phyloP scores from a whole-genome alignment of 1,140 invertebrate species.

The Caerostris darwini region DNA sequence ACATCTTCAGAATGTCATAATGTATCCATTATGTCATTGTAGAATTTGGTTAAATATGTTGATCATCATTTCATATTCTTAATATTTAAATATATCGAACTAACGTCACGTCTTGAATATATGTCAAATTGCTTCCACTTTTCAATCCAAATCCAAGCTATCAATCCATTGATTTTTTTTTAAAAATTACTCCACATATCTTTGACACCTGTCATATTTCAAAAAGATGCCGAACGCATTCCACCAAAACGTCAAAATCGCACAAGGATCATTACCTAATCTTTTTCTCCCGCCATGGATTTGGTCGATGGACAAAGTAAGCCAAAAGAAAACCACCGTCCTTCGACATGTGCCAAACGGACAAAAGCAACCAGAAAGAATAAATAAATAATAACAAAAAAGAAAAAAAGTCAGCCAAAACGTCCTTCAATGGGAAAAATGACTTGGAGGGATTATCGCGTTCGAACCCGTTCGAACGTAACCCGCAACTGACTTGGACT shows the following conservation, averaged over 20 bases:
- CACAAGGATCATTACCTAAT: background rate
- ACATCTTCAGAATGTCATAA: too few relatives aligned
- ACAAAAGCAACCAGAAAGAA: background rate
- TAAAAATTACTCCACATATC: background rate
- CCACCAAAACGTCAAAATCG: background rate
- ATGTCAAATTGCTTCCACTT: too few relatives aligned
- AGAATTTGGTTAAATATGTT: too few relatives aligned
- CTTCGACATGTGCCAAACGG: background rate
- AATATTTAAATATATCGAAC: too few relatives aligned
- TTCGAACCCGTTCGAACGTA: slow-evolving; percentile 26
- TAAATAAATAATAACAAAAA: too few relatives aligned
- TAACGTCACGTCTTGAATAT: too few relatives aligned
- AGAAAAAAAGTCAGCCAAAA: slow-evolving; percentile 3
- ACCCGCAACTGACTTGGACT: background rate
- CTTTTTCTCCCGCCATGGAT: background rate
- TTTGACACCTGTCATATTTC: background rate
- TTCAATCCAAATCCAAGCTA: too few relatives aligned
- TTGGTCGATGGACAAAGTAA: slow-evolving; percentile 30
- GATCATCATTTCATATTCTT: too few relatives aligned
- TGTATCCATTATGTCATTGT: too few relatives aligned
- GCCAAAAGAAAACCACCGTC: slow-evolving; percentile 1
- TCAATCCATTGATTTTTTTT: background rate
- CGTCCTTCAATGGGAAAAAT: slow-evolving; percentile 44
- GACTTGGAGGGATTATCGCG: slow-evolving; percentile 28
- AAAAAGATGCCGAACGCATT: background rate